Evolutionary conservation across 2,888 invertebrate species (phyloP), one percentile per base, ranked within the genome.

Genomic region (Geophilus truncorum): DNA sequence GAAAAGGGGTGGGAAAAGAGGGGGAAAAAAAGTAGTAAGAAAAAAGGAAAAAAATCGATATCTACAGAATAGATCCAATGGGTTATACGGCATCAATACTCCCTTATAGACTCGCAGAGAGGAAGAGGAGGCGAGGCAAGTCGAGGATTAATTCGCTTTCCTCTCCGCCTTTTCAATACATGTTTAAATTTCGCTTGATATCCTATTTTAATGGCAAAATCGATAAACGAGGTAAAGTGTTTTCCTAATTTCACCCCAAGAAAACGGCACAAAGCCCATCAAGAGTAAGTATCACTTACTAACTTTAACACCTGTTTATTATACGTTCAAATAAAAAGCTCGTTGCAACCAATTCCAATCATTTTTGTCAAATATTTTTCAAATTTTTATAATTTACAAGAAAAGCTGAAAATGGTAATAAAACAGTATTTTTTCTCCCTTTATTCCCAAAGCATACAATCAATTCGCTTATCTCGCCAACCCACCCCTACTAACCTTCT

Each of bases 131-230:
- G 62, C 62, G 62, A 62, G 25, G 23, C 62, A 25, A 62, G 62
- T 62, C 62, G 62, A 62, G 62, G 62, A 62, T 62, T 62, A 62
- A 62, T 62, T 62, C 62, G 62, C 77, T 32, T 34, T 77, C 36
- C 77, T 77, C 36, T 15, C 18, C 36, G 32, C 36, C 34, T 77
- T 36, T 77, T 77, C 77, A 77, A 77, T 77, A 36, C 36, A 77
- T 77, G 77, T 36, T 77, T 77, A 77, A 77, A 77, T 30, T 77
- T 77, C 77, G 77, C 77, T 77, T 77, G 77, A 77, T 77, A 77
- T 77, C 77, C 32, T 28, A 36, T 36, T 32, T 77, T 77, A 77
- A 77, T 77, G 77, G 77, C 32, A 77, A 77, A 77, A 77, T 77
- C 77, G 36, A 77, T 77, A 77, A 30, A 62, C 62, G 62, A 32